Conservation (phyloP, 64 coral and sea anemone genomes). For the Stylophora pistillata region DNA sequence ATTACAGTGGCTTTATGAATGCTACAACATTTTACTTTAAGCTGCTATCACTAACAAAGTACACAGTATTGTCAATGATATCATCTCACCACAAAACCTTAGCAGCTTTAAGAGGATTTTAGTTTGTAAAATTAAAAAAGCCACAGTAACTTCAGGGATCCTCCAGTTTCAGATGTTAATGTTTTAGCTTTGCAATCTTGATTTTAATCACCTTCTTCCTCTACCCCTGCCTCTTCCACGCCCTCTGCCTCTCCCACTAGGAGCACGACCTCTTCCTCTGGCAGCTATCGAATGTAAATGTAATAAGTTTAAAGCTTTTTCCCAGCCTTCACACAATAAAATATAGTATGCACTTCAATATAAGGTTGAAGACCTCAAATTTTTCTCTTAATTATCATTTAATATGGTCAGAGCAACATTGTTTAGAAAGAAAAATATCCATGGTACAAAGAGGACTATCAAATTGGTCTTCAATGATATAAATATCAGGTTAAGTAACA, state of each 20-base stretch:
- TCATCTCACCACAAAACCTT: background rate
- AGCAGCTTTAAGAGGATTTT: background rate
- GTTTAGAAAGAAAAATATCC: too few species aligned
- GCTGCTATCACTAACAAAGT: background rate
- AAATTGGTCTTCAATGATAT: too few species aligned
- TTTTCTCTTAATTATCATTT: too few species aligned
- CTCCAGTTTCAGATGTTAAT: background rate
- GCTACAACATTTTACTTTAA: background rate
- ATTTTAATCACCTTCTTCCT: background rate
- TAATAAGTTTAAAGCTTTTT: background rate
- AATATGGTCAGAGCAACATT: too few species aligned
- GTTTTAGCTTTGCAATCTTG: background rate
- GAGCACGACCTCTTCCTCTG: constrained; percentile 22
- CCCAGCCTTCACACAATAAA: background rate
- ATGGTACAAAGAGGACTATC: too few species aligned
- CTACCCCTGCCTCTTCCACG: constrained; percentile 50
- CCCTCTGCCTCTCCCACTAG: constrained; percentile 58
- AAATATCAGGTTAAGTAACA: too few species aligned
- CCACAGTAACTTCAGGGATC: background rate
- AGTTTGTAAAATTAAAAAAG: background rate
- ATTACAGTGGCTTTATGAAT: background rate
- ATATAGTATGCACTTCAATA: background rate
- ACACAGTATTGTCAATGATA: background rate
- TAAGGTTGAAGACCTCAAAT: too few species aligned
- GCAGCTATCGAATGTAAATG: constrained; percentile 21